Base-by-base conservation (phyloP, 2,113 vertebrate species). In the Grus americana region DNA sequence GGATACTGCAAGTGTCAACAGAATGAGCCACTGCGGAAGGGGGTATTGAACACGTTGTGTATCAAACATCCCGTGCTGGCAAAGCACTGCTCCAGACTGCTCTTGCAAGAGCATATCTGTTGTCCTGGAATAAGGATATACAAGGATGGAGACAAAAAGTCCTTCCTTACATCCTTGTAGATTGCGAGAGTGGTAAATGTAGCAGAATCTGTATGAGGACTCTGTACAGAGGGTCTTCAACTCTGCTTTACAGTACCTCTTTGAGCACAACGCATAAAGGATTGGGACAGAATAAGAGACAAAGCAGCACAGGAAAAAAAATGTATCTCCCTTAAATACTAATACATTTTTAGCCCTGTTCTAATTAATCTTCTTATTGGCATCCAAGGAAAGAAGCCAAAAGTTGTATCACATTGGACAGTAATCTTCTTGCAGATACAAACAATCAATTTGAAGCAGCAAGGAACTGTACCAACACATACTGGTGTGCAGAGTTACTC, bases 281-380 rank as follows among this genome's bases (percentile, higher is more conserved):
- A 75, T 6, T 61, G 36, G 44, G 49, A 42, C 42, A 44, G 58
- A 90, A 19, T 58, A 70, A 75, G 54, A 88, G 54, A 90, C 1
- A 3, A 81, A 24, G 32, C 26, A 91, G 62, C 49, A 72, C 57
- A 68, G 49, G 20, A 19, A 49, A 44, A 90, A 70, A 42, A 58
- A 79, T 10, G 0, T 2, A 44, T 54, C 18, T 88, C 50, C n/a
- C 26, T 86, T 92, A 83, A 91, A 88, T 42, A 49, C 54, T 4
- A 84, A 86, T 17, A 66, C 21, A 76, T 83, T 93, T 96, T 93
- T 78, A 93, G 75, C 42, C 36, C 76, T 81, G 20, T 59, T 93
- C 59, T 83, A 89, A 91, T 86, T 95, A 90, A 86, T 86, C 59
- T 79, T 90, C 62, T 92, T 83, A 88, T 12, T 86, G 72, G 68